Evolutionary conservation across 2,113 vertebrate species (phyloP).

Genomic region (Pandion haliaetus): DNA sequence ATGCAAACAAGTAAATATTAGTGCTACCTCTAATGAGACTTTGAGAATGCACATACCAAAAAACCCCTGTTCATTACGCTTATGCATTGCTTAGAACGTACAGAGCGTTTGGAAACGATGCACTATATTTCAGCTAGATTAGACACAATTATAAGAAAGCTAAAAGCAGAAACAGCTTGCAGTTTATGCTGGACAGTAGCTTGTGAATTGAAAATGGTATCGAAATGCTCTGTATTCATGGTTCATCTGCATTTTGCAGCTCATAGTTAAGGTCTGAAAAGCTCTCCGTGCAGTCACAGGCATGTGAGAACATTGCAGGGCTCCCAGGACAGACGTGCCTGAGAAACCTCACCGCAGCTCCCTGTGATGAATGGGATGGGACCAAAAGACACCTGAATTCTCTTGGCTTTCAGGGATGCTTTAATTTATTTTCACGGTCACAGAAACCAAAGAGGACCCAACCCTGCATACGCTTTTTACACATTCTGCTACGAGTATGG

Average conservation of each 20-base stretch:
- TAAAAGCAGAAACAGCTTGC: neutral
- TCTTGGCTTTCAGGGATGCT: neutral
- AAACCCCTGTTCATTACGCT: neutral
- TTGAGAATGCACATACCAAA: neutral
- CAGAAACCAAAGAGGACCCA: neutral
- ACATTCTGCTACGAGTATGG: neutral
- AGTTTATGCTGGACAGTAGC: neutral
- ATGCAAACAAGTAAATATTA: constrained; percentile 39
- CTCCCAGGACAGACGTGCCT: neutral
- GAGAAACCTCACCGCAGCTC: neutral
- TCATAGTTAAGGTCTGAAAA: neutral
- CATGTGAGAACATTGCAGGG: neutral
- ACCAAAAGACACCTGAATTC: neutral
- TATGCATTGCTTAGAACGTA: neutral
- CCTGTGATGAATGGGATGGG: neutral
- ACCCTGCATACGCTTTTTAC: neutral
- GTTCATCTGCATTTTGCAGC: neutral
- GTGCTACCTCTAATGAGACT: neutral
- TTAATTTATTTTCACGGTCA: neutral
- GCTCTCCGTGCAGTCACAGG: neutral
- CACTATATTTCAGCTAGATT: neutral
- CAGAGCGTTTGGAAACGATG: neutral
- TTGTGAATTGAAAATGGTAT: neutral
- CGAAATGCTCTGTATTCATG: neutral
- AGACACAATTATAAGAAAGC: neutral